Evolutionary conservation across 2,888 invertebrate species (phyloP).

Genomic region (Rhagium mordax): DNA sequence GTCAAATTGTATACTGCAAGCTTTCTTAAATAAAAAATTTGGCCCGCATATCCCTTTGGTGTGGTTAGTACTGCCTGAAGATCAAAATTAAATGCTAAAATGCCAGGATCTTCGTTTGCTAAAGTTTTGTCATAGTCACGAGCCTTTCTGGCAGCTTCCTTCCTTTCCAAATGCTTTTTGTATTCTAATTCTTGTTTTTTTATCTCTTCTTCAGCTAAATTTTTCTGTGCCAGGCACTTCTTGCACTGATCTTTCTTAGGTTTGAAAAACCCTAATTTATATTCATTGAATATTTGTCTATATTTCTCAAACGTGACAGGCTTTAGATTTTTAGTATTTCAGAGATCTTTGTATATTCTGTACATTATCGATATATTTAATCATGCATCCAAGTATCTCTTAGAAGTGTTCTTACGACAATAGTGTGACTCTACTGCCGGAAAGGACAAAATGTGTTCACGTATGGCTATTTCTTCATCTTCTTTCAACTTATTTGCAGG

Average conservation of each 20-base stretch:
- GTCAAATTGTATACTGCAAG: conserved; percentile 60
- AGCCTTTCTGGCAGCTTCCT: conserved; percentile 42
- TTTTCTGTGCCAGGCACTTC: conserved; percentile 51
- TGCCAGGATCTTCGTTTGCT: conserved; percentile 41
- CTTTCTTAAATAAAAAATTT: conserved; percentile 58
- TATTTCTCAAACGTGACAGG: conserved; percentile 50
- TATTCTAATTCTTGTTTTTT: conserved; percentile 34
- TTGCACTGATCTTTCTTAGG: conserved; percentile 56
- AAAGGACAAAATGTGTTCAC: conserved; percentile 41
- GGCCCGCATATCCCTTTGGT: conserved; percentile 56
- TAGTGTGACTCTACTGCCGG: conserved; percentile 54
- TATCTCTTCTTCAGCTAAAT: conserved; percentile 38
- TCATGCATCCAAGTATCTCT: conserved; percentile 45
- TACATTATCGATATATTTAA: conserved; percentile 51
- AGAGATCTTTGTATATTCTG: conserved; percentile 48
- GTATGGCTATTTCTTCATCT: conserved; percentile 39
- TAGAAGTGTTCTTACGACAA: conserved; percentile 38
- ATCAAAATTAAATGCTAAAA: conserved; percentile 59
- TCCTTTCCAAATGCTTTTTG: conserved; percentile 49
- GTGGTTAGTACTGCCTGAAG: conserved; percentile 57
- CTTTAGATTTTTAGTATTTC: conserved; percentile 32
- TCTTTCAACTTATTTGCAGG: conserved; percentile 40
- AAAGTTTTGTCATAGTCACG: conserved; percentile 56
- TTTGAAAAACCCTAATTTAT: conserved; percentile 44
- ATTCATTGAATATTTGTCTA: conserved; percentile 38